Base-by-base conservation (phyloP, 2,888 invertebrate genomes). In the Adela reaumurella region DNA sequence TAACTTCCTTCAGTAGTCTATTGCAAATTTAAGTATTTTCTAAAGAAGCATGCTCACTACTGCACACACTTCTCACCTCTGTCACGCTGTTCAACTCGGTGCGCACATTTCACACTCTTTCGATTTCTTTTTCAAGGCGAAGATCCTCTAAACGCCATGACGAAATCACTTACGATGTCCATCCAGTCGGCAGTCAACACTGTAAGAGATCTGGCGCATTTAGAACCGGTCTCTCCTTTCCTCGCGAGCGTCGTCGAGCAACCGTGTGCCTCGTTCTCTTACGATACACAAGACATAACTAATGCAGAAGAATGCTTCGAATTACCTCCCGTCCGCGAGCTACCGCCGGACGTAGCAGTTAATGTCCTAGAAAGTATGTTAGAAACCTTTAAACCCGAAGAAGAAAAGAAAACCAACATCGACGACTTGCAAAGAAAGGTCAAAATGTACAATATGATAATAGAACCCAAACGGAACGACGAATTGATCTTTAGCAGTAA, bases 281-380 rank as follows among this genome's bases (percentile, higher is more conserved):
- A 69, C 67, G 3, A 70, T 70, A 2, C 24, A 24, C 24, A 24
- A 24, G 62, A 71, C 2, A 57, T 85, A 14, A 69, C 78, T 11
- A 83, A 81, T 58, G 90, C 88, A 0, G 90, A 90, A 60, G 91
- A 91, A 64, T 90, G 90, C 53, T 82, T 86, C 59, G 90, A 90
- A 66, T 63, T 87, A 46, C 86, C 88, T 2, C 83, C 86, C 1
- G 74, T 85, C 10, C 80, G 81, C 55, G 67, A 72, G 3, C 62
- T 83, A 0, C 74, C 81, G 1, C 56, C 62, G 2, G 79, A 81
- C 56, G 65, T 82, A 16, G 66, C 76, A 0, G 64, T 62, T 10
- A 67, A 72, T 50, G 71, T 79, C 6, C 55, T 79, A 1, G 68
- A 76, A 56, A 77, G 76, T 3, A 77, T 79, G 20, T 61, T 76